Base-by-base conservation (phyloP, 2,888 invertebrate genomes). In the Phasia obesa region DNA sequence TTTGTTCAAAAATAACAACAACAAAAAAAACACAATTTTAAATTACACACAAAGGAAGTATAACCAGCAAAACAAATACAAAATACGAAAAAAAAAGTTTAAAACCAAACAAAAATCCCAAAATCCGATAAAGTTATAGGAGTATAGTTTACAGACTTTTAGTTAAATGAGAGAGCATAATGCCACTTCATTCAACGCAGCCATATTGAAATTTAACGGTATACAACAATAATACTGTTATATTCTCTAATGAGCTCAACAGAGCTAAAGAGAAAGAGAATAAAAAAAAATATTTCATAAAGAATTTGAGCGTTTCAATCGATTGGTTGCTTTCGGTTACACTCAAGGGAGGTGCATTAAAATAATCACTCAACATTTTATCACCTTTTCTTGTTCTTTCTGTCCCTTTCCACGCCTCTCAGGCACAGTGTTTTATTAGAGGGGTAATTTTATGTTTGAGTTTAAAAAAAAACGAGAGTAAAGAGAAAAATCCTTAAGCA, bases 21-120 rank as follows among this genome's bases (percentile, higher is more conserved):
- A n/a, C n/a, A 11, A 25, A 55, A 49, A 21, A 13, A 71, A 49
- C 77, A 73, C 31, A 64, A 88, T 88, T 85, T 85, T 81, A 89
- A 88, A 89, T 88, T 88, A 87, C 87, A 87, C 87, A 87, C 87
- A 87, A 88, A 88, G 87, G 88, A 87, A 87, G 77, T 75, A 73
- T 75, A 76, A 83, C 53, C 51, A 75, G 71, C 53, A 70, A 53
- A 64, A 71, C 27, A 67, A 69, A 55, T 55, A 59, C 17, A 55
- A 79, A 74, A 67, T 77, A 75, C 62, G 65, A 76, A 89, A 25
- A 74, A 21, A 25, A 55, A 65, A 6, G 19, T n/a, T n/a, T n/a
- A n/a, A n/a, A n/a, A n/a, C n/a, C 9, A 13, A 82, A 31, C 42
- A 53, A 64, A 76, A 81, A 79, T 78, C 69, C 71, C 51, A 74